Evolutionary conservation across 2,888 invertebrate species (phyloP).

Genomic region (Erebia aethiops): DNA sequence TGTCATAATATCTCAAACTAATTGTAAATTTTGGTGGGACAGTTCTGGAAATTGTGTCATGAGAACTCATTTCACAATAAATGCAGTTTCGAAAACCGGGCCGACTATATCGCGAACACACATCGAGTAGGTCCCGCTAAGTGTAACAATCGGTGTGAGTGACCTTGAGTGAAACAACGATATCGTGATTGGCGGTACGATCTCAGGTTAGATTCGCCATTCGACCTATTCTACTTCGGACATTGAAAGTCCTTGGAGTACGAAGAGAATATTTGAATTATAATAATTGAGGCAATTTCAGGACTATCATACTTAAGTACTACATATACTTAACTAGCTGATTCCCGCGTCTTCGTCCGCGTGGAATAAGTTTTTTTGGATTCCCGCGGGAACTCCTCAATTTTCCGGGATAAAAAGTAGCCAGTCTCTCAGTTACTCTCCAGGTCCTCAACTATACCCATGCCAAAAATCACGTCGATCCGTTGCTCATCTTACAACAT

Average conservation of each 20-base stretch:
- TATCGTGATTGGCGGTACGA: conserved; percentile 33
- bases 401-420: no score
- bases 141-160: conserved; percentile 35
- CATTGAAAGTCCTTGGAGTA: background rate
- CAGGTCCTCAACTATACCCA: no score
- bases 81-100: conserved; percentile 31
- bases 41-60: conserved; percentile 32
- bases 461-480: no score
- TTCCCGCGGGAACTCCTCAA: no score
- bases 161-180: conserved; percentile 37
- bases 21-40: conserved; percentile 5
- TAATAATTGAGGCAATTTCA: no score
- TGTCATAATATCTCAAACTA: background rate
- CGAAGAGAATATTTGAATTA: no score
- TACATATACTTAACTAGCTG: no score
- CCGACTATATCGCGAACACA: conserved; percentile 28
- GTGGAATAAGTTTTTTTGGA: no score
- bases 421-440: no score
- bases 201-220: conserved; percentile 19
- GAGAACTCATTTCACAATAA: conserved; percentile 29
- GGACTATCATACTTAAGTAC: no score
- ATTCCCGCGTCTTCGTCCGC: no score
- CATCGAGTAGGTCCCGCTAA: conserved; percentile 22
- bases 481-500: no score
- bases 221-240: conserved; percentile 5